A percentile compares a stretch with the other conserved stretches of the same genome.
These are phyloP conservation scores for Smithornis capensis DNA, from an alignment of 2,113 vertebrate species.

Conservation along the genomic window DNA sequence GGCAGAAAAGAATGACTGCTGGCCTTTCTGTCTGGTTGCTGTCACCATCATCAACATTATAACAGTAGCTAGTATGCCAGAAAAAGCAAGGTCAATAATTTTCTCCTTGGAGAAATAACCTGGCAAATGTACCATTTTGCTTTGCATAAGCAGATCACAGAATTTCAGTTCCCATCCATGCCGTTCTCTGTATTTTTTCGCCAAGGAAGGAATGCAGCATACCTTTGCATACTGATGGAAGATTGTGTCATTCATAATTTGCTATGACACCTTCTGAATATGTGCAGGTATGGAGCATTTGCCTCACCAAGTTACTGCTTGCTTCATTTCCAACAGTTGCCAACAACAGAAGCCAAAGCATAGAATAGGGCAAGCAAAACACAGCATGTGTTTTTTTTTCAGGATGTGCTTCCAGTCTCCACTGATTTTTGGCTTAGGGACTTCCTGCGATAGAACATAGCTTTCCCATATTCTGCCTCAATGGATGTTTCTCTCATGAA, in stretches of 20 bases:
- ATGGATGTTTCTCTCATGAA: neutral
- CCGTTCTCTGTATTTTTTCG: neutral
- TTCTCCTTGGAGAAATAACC: constrained; percentile 38
- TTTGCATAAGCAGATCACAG: constrained; percentile 22
- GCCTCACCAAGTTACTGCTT: neutral
- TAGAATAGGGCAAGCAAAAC: neutral
- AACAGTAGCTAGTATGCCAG: constrained; percentile 18
- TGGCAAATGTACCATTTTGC: constrained; percentile 25
- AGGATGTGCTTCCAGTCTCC: neutral
- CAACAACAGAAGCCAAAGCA: neutral
- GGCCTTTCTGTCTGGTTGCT: constrained; percentile 29
- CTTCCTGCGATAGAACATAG: neutral
- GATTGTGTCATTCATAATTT: neutral
- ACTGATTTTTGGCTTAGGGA: constrained; percentile 3
- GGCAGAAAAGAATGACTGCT: constrained; percentile 56
- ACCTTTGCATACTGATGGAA: neutral
- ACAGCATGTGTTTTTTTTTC: neutral
- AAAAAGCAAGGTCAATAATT: constrained; percentile 55
- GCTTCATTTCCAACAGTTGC: neutral
- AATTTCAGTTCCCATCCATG: neutral
- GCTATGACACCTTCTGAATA: neutral
- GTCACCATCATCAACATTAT: constrained; percentile 44
- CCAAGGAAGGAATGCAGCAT: neutral
- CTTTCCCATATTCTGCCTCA: neutral
- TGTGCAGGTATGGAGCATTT: neutral